These are phyloP conservation scores for Vulpes ferrilata DNA, from an alignment of 2,113 vertebrate genomes.

Conservation along the genomic window DNA sequence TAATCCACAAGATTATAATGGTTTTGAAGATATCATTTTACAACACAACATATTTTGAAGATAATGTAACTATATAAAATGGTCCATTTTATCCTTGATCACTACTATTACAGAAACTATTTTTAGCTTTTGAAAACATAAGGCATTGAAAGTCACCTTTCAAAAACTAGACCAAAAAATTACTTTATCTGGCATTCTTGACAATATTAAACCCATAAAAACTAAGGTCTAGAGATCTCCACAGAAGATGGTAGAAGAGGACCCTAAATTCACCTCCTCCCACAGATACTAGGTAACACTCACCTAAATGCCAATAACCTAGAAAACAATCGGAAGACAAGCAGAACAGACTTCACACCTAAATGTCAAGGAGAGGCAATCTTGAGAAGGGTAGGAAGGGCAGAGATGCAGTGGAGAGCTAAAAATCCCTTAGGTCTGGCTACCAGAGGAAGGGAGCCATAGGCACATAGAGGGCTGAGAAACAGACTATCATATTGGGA, in stretches of 20 bases:
- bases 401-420: background rate
- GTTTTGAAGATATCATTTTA: constrained; percentile 21
- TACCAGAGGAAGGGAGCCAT: background rate
- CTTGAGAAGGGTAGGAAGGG: background rate
- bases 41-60: background rate
- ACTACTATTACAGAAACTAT: constrained; percentile 59
- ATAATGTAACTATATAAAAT: constrained; percentile 33
- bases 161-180: constrained; percentile 19
- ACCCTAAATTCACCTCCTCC: background rate
- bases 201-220: constrained; percentile 48
- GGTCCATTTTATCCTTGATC: constrained; percentile 34
- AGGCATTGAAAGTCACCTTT: constrained; percentile 55
- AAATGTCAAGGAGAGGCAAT: background rate
- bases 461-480: background rate
- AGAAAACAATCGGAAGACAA: background rate
- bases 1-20: constrained; percentile 1
- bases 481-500: background rate
- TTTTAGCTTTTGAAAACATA: constrained; percentile 67
- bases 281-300: background rate
- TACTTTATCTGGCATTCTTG: background rate
- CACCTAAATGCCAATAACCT: background rate
- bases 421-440: background rate
- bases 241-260: background rate
- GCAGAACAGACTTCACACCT: background rate
- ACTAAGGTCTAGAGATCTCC: background rate